A percentile compares a stretch with the other conserved stretches of the same genome.
Conservation (phyloP, 1,140 invertebrate species). For the Macrobrachium rosenbergii region DNA sequence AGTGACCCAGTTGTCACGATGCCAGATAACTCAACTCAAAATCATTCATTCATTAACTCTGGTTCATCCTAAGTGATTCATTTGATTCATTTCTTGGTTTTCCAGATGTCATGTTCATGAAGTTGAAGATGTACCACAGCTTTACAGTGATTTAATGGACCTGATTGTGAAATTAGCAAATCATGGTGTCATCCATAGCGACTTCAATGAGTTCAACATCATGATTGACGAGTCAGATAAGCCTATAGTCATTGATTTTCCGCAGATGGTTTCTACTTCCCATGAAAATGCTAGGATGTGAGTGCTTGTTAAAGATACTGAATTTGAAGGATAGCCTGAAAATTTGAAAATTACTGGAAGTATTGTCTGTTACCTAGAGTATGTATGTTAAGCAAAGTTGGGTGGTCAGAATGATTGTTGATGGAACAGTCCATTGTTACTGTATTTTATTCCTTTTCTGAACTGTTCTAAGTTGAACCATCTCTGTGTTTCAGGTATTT, state of each 20-base stretch:
- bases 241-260: slow-evolving; percentile 97
- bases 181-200: slow-evolving; percentile 97
- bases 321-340: too few relatives aligned
- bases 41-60: neutral
- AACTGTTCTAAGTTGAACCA: slow-evolving; percentile 1
- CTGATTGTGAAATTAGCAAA: slow-evolving; percentile 92
- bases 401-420: neutral
- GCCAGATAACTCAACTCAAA: too few relatives aligned
- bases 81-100: slow-evolving; percentile 36
- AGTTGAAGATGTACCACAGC: slow-evolving; percentile 78
- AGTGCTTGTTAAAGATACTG: slow-evolving; percentile 60
- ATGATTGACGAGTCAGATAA: slow-evolving; percentile 85
- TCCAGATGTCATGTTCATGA: slow-evolving; percentile 85
- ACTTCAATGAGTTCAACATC: slow-evolving; percentile 99
- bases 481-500: slow-evolving; percentile 74
- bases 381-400: too few relatives aligned
- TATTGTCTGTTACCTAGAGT: too few relatives aligned
- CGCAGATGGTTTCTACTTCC: slow-evolving; percentile 97
- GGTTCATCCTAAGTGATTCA: neutral
- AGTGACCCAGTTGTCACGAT: too few relatives aligned
- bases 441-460: neutral
- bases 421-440: neutral
- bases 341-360: too few relatives aligned
- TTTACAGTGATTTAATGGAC: slow-evolving; percentile 97
- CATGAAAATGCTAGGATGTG: slow-evolving; percentile 93